These are phyloP conservation scores for Hirtodrosophila confusa DNA, from an alignment of 2,888 invertebrate species.

Conservation along the genomic window DNA sequence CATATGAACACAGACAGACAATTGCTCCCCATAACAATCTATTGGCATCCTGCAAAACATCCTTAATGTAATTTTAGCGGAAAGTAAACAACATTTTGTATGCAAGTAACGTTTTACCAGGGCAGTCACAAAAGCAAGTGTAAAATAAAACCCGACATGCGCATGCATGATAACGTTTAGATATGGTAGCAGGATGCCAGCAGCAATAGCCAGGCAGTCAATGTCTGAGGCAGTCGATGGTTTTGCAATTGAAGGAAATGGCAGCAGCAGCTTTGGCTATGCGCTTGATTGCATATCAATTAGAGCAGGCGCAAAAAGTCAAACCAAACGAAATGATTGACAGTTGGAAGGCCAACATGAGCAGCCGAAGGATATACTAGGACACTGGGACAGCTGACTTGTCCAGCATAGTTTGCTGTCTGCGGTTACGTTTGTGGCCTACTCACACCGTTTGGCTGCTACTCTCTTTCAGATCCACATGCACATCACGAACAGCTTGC, in stretches of 20 bases:
- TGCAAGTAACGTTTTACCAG: conserved; percentile 64
- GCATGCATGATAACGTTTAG: conserved; percentile 48
- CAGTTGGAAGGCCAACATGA: conserved; percentile 63
- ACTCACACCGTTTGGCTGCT: conserved; percentile 24
- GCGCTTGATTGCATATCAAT: conserved; percentile 77
- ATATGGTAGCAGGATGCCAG: conserved; percentile 42
- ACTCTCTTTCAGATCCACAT: conserved; percentile 75
- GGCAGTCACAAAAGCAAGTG: conserved; percentile 20
- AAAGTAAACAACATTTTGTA: conserved; percentile 77
- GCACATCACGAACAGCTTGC: conserved; percentile 83
- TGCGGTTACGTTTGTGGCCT: conserved; percentile 65
- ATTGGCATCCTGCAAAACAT: conserved; percentile 78
- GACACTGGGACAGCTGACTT: conserved; percentile 27
- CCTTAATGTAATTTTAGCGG: conserved; percentile 82
- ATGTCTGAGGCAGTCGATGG: conserved; percentile 46
- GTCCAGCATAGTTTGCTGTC: conserved; percentile 49
- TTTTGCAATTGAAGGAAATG: conserved; percentile 67
- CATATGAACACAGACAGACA: conserved; percentile 41
- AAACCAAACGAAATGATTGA: conserved; percentile 76
- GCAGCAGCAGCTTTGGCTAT: conserved; percentile 36
- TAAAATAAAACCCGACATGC: conserved; percentile 41
- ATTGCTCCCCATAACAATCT: conserved; percentile 68
- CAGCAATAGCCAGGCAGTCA: conserved; percentile 11
- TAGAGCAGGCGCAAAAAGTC: conserved; percentile 77
- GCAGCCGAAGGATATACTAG: conserved; percentile 26